Percentiles rank a stretch among this genome's conserved stretches.
These are phyloP conservation scores for Alosa sapidissima DNA, from an alignment of 2,797 vertebrate species.

Conservation along the genomic window DNA sequence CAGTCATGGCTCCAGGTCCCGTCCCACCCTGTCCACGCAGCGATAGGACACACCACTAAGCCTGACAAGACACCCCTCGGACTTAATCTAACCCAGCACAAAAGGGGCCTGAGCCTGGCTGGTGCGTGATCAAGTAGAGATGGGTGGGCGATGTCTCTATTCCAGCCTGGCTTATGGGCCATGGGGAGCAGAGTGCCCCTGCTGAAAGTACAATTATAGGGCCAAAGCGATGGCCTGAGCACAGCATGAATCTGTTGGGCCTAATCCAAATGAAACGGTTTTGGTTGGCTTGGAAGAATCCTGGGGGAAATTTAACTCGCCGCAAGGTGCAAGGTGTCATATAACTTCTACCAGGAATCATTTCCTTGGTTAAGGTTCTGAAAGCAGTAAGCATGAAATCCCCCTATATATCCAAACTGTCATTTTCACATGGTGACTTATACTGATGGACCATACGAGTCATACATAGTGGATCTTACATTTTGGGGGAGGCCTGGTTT, in stretches of 20 bases:
- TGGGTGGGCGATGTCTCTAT: conserved; percentile 60
- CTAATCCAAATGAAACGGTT: conserved; percentile 33
- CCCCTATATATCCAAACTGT: background rate
- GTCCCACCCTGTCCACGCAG: conserved; percentile 22
- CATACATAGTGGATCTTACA: background rate
- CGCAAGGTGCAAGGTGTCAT: background rate
- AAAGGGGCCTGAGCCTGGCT: conserved; percentile 45
- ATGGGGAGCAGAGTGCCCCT: conserved; percentile 35
- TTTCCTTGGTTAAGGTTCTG: background rate
- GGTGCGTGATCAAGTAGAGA: conserved; percentile 36
- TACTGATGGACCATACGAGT: background rate
- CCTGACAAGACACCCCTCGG: conserved; percentile 51
- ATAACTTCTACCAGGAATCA: background rate
- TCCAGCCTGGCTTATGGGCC: conserved; percentile 36
- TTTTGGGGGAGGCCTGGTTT: background rate
- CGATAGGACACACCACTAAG: conserved; percentile 40
- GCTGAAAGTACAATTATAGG: conserved; percentile 43
- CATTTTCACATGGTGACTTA: background rate
- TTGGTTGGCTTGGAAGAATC: conserved; percentile 6
- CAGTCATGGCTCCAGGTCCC: conserved; percentile 26
- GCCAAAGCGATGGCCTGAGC: conserved; percentile 28
- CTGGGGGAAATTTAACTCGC: conserved; percentile 8
- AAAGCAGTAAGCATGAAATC: background rate
- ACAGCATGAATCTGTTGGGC: conserved; percentile 30
- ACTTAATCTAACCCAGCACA: conserved; percentile 53